Conservation (phyloP, 1,140 invertebrate species). For the Cyphomyrmex costatus region DNA sequence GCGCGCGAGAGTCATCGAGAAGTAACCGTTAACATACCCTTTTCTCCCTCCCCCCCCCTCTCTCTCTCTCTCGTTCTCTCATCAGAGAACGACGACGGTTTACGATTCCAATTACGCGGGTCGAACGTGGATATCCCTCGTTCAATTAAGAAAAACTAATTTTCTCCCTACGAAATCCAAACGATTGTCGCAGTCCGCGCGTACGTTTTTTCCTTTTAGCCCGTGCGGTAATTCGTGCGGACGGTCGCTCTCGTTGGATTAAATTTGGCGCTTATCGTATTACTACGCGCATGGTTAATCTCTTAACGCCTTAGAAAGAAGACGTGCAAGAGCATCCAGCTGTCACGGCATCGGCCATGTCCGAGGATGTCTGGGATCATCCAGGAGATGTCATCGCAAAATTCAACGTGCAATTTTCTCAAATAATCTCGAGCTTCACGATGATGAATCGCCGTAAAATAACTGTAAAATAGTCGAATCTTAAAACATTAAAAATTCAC, state of each 20-base stretch:
- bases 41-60: neutral
- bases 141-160: conserved; percentile 84
- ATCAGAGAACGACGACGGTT: conserved; percentile 59
- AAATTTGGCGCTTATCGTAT: conserved; percentile 81
- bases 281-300: conserved; percentile 73
- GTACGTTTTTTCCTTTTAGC: conserved; percentile 56
- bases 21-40: neutral
- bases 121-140: conserved; percentile 73
- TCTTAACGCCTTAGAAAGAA: conserved; percentile 76
- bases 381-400: neutral
- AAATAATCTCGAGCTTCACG: neutral
- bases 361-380: neutral
- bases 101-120: conserved; percentile 81
- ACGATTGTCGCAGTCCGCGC: conserved; percentile 59
- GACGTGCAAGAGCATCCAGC: neutral
- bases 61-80: neutral
- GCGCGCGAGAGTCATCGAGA: conserved; percentile 38
- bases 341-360: neutral
- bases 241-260: conserved; percentile 74
- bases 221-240: conserved; percentile 61
- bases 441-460: neutral
- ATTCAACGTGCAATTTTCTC: neutral
- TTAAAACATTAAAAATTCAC: neutral
- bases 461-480: neutral
- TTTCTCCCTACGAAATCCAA: conserved; percentile 74